Evolutionary conservation across 64 coral and sea anemone species (phyloP).

Genomic region (Anthopleura sola): DNA sequence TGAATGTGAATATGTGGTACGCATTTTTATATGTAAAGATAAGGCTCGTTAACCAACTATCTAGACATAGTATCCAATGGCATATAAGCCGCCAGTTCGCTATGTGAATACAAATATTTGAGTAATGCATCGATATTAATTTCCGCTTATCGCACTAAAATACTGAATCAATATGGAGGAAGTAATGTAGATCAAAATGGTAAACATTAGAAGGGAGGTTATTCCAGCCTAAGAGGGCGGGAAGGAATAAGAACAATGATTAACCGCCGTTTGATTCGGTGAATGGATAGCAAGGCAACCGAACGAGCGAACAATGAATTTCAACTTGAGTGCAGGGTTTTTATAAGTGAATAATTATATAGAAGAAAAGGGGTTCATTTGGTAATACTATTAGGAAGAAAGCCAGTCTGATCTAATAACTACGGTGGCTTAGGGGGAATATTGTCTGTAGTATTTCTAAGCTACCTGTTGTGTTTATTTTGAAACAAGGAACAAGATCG

Average conservation of each 20-base stretch:
- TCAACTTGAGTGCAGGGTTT: too few species aligned
- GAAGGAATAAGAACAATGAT: background rate
- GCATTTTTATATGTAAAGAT: background rate
- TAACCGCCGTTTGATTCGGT: background rate
- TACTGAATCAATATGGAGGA: background rate
- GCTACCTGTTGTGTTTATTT: background rate
- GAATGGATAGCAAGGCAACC: background rate
- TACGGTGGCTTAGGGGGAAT: background rate
- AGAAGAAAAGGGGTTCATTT: background rate
- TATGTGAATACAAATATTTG: conserved; percentile 7
- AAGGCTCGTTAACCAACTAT: background rate
- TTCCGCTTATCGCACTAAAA: conserved; percentile 4
- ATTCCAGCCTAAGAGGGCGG: background rate
- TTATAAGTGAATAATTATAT: background rate
- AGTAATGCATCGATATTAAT: background rate
- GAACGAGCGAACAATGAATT: background rate
- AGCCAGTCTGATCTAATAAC: background rate
- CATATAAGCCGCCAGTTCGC: background rate
- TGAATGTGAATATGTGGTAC: background rate
- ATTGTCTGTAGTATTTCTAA: background rate
- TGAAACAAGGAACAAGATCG: conserved; percentile 1
- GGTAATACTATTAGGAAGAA: background rate
- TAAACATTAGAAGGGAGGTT: background rate
- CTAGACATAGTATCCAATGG: background rate
- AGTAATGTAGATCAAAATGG: background rate